A percentile compares a stretch with the other conserved stretches of the same genome.
phyloP scores from a whole-genome alignment of 2,797 vertebrate genomes.

The Echiichthys vipera region DNA sequence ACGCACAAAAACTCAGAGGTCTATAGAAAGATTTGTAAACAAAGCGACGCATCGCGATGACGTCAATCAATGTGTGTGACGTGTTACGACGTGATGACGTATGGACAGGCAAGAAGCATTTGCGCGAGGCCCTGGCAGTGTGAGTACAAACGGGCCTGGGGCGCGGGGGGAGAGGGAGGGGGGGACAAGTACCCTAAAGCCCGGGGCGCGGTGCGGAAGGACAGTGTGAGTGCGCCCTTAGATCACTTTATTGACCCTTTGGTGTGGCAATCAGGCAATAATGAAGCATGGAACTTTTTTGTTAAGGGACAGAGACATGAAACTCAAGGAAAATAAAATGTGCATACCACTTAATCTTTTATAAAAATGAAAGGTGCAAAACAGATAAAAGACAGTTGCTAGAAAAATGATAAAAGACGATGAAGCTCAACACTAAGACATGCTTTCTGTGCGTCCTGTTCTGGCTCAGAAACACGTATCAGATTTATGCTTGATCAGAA shows the following conservation, averaged over 20 bases:
- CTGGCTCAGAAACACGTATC: not conserved
- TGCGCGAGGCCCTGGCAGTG: no score
- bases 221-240: no score
- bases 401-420: not conserved
- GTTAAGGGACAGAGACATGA: not conserved
- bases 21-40: no score
- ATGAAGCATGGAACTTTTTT: not conserved
- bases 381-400: not conserved
- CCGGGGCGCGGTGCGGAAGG: no score
- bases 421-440: not conserved
- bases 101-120: no score
- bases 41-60: no score
- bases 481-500: not conserved
- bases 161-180: no score
- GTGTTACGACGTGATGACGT: no score
- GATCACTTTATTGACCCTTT: not conserved
- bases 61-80: no score
- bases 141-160: no score
- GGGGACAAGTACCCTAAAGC: no score
- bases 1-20: no score
- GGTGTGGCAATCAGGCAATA: not conserved
- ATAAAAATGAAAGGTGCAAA: not conserved
- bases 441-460: not conserved
- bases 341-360: not conserved
- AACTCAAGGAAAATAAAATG: not conserved